A percentile compares a stretch with the other conserved stretches of the same genome.
phyloP scores from a whole-genome alignment of 2,797 vertebrate species.

The Argyrosomus regius region DNA sequence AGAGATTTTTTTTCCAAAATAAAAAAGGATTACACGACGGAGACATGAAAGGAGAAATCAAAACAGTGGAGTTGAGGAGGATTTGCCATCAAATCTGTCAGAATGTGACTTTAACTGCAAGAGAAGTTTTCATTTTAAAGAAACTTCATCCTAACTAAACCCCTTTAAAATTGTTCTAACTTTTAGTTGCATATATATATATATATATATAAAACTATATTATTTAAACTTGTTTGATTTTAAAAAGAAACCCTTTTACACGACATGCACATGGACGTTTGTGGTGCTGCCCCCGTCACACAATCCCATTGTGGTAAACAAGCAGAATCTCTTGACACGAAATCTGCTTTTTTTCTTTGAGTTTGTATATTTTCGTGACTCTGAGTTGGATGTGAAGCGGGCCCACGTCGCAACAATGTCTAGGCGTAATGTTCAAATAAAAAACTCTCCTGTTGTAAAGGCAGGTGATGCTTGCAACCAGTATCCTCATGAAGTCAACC shows the following conservation, averaged over 20 bases:
- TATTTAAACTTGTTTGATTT: constrained; percentile 33
- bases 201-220: neutral
- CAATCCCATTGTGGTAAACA: neutral
- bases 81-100: constrained; percentile 51
- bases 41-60: constrained; percentile 35
- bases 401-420: neutral
- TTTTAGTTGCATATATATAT: constrained; percentile 5
- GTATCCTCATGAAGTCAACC: constrained; percentile 50
- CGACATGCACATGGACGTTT: constrained; percentile 7
- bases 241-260: constrained; percentile 15
- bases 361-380: neutral
- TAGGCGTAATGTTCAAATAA: constrained; percentile 24
- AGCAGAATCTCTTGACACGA: constrained; percentile 11
- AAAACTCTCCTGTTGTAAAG: constrained; percentile 34
- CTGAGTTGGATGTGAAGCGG: constrained; percentile 4
- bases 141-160: constrained; percentile 16
- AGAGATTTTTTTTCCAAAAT: constrained; percentile 5
- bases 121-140: constrained; percentile 26
- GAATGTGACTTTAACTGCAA: constrained; percentile 29
- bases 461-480: constrained; percentile 64
- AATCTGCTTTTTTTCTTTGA: neutral
- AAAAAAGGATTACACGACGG: constrained; percentile 26
- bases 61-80: constrained; percentile 40
- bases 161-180: neutral
- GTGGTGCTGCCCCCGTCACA: constrained; percentile 8